These are phyloP conservation scores for Terrapene triunguis DNA, from an alignment of 2,113 vertebrate genomes.

Conservation along the genomic window DNA sequence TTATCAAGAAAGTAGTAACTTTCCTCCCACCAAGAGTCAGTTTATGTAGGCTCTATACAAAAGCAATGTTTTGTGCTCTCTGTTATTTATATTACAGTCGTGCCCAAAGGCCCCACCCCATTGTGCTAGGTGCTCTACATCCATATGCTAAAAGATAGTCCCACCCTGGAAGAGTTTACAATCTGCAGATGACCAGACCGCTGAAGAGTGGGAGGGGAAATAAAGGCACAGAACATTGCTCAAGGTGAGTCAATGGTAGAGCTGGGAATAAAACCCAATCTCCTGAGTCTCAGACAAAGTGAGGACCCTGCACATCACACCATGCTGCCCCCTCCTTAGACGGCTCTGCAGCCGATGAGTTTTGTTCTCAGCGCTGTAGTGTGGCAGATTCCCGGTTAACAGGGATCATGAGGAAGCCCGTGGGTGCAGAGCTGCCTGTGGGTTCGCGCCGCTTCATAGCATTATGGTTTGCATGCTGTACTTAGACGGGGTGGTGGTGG, in stretches of 20 bases:
- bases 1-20: not conserved
- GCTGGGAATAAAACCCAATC: not conserved
- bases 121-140: accelerated
- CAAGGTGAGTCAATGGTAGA: not conserved
- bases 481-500: not conserved
- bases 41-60: not conserved
- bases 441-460: not conserved
- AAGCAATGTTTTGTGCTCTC: not conserved
- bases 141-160: not conserved
- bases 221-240: not conserved
- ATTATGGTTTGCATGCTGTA: not conserved
- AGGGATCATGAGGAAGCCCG: not conserved
- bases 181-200: not conserved
- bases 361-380: not conserved
- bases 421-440: not conserved
- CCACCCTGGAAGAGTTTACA: not conserved
- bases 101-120: not conserved
- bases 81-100: not conserved
- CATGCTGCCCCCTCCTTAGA: not conserved
- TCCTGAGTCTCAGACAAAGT: not conserved
- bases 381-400: not conserved
- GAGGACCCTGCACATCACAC: not conserved
- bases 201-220: not conserved
- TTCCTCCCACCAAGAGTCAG: not conserved
- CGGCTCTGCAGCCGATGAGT: not conserved